Evolutionary conservation across 2,797 vertebrate genomes (phyloP).

Genomic region (Tokudaia tokunoshimensis): DNA sequence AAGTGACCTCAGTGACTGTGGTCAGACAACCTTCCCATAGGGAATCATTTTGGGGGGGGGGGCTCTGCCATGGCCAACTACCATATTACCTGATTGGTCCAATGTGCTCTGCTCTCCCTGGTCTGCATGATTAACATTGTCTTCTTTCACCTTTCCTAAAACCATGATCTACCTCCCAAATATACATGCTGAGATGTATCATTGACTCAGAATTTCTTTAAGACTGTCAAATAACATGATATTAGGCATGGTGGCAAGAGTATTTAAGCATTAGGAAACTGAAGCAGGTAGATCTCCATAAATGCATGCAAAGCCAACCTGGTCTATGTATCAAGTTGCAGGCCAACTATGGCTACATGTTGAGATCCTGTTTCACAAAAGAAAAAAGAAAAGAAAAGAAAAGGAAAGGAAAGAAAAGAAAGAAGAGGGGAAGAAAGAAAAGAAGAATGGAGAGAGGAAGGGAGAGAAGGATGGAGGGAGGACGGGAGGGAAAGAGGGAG

Average conservation of each 20-base stretch:
- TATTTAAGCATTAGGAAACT: not conserved
- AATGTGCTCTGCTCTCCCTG: not conserved
- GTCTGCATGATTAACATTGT: not conserved
- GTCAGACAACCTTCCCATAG: not conserved
- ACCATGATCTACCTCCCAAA: not conserved
- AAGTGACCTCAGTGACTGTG: not conserved
- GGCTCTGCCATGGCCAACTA: not conserved
- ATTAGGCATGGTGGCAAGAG: not conserved
- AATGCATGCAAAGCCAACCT: not conserved
- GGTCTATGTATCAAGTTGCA: not conserved
- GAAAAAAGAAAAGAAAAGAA: too few relatives aligned
- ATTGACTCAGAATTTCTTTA: not conserved
- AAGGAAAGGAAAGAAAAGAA: not conserved
- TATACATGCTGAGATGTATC: not conserved
- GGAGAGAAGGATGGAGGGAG: not conserved
- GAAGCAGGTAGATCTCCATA: too few relatives aligned
- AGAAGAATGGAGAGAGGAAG: too few relatives aligned
- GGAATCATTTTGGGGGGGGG: too few relatives aligned
- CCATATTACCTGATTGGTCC: not conserved
- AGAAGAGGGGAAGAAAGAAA: fast-evolving
- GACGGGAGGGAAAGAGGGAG: too few relatives aligned
- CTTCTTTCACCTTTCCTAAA: not conserved
- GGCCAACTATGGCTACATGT: too few relatives aligned
- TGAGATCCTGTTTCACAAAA: not conserved
- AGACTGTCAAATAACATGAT: not conserved